Conservation (phyloP, 2,888 invertebrate species). For the Tetropium fuscum region DNA sequence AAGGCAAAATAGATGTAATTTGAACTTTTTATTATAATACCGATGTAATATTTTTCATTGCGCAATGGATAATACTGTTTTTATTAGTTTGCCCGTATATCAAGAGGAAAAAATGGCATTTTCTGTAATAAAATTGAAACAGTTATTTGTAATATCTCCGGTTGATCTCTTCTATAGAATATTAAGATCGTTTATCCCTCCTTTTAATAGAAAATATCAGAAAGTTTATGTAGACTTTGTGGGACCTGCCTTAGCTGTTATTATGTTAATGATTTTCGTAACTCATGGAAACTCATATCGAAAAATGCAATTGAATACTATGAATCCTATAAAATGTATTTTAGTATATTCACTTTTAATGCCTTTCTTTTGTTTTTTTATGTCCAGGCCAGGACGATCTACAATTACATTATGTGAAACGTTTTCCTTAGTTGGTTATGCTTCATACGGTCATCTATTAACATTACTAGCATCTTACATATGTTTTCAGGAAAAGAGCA, state of each 20-base stretch:
- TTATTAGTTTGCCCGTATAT: conserved; percentile 40
- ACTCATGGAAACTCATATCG: conserved; percentile 63
- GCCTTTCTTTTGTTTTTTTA: conserved; percentile 59
- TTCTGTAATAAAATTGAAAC: conserved; percentile 34
- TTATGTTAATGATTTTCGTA: conserved; percentile 60
- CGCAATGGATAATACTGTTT: conserved; percentile 35
- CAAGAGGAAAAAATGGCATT: conserved; percentile 29
- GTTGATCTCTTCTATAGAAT: conserved; percentile 61
- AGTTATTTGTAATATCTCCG: conserved; percentile 58
- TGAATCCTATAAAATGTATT: conserved; percentile 60
- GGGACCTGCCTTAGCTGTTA: conserved; percentile 63
- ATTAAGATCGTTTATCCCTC: conserved; percentile 64
- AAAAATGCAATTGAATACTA: conserved; percentile 50
- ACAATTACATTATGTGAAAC: conserved; percentile 61
- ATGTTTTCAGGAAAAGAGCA: conserved; percentile 63
- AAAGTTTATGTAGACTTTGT: conserved; percentile 65
- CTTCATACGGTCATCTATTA: conserved; percentile 66
- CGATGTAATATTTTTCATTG: too few species aligned
- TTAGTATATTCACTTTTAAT: conserved; percentile 58
- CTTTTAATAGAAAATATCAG: conserved; percentile 56
- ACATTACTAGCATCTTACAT: conserved; percentile 63
- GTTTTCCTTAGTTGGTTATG: conserved; percentile 65
- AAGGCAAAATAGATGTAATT: too few species aligned
- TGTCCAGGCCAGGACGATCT: conserved; percentile 59
- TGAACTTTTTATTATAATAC: too few species aligned